These are phyloP conservation scores for Daboia siamensis DNA, from an alignment of 2,113 vertebrate species.

Conservation along the genomic window DNA sequence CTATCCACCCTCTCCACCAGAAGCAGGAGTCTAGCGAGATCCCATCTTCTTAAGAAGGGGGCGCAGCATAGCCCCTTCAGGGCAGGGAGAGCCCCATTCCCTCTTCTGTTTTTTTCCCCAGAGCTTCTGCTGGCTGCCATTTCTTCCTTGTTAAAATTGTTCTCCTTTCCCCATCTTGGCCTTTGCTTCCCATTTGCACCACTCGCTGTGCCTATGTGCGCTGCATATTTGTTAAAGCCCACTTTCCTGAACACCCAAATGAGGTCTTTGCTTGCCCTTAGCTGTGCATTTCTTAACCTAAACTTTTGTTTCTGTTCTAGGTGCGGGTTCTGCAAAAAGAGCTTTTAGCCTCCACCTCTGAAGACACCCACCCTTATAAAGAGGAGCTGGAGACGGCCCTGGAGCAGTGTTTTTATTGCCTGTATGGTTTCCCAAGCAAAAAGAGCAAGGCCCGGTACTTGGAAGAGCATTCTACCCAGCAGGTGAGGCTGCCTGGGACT, in stretches of 20 bases:
- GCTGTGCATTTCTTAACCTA: not conserved
- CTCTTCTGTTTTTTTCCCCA: too few species aligned
- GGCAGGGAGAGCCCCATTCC: too few species aligned
- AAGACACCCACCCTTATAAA: constrained; percentile 87
- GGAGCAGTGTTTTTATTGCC: constrained; percentile 95
- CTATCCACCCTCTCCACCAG: too few species aligned
- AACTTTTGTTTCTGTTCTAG: constrained; percentile 57
- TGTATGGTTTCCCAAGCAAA: constrained; percentile 93
- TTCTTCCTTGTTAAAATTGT: too few species aligned
- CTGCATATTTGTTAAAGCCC: not conserved
- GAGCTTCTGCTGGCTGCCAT: too few species aligned
- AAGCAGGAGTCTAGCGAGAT: too few species aligned
- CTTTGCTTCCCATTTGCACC: not conserved
- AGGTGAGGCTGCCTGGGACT: constrained; percentile 68
- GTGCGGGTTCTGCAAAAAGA: constrained; percentile 88
- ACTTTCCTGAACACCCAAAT: not conserved
- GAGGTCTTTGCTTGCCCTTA: not conserved
- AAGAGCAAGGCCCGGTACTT: constrained; percentile 97
- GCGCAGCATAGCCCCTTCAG: too few species aligned
- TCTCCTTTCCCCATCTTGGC: too few species aligned
- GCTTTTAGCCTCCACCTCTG: constrained; percentile 72
- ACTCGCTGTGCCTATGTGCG: not conserved
- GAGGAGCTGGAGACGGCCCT: constrained; percentile 94
- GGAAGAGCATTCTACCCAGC: constrained; percentile 92
- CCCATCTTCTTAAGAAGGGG: too few species aligned